Evolutionary conservation across 2,113 vertebrate genomes (phyloP), one percentile per base, ranked within the genome.

Genomic region (Megaleporinus macrocephalus): DNA sequence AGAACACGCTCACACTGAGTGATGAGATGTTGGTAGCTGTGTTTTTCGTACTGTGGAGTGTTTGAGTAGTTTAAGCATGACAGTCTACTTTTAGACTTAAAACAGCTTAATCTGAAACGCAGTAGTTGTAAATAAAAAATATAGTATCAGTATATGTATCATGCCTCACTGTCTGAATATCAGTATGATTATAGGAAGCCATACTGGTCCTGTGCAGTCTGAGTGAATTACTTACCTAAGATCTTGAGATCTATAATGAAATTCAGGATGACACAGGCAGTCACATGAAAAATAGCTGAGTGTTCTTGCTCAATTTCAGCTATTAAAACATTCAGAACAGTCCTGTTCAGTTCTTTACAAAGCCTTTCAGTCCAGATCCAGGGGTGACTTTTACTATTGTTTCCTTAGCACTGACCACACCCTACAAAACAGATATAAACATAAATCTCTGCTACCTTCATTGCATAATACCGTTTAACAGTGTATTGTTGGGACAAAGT

Each of bases 281-380:
- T 71, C 72, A 73, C 84, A 72, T 83, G 66, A 85, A 80, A n/a
- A 62, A 55, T 57, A 73, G 82, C 82, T 82, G 69, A 73, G 14
- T 78, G 84, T 78, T 59, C 84, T 26, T 27, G 36, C n/a, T 74
- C 16, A 41, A 26, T 41, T 53, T 10, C 24, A 36, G 13, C 20
- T 70, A 73, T 83, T 24, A 12, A 61, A 61, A 61, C 24, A 61
- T 61, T 61, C 6, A 26, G 20, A 57, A 61, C 24, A 26, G 22
- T n/a, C 10, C 57, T 24, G n/a, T 81, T 68, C 59, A 66, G 22
- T 59, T 33, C 62, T 9, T 24, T 49, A 63, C 47, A 20, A 63
- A 51, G 18, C 61, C 65, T 12, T 22, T 55, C 16, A 22, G 22
- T 22, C n/a, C n/a, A 20, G 22, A 4, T 55, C 5, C 18, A 68